These are phyloP conservation scores for Eledone cirrhosa DNA, from an alignment of 2,888 invertebrate genomes.

Conservation along the genomic window DNA sequence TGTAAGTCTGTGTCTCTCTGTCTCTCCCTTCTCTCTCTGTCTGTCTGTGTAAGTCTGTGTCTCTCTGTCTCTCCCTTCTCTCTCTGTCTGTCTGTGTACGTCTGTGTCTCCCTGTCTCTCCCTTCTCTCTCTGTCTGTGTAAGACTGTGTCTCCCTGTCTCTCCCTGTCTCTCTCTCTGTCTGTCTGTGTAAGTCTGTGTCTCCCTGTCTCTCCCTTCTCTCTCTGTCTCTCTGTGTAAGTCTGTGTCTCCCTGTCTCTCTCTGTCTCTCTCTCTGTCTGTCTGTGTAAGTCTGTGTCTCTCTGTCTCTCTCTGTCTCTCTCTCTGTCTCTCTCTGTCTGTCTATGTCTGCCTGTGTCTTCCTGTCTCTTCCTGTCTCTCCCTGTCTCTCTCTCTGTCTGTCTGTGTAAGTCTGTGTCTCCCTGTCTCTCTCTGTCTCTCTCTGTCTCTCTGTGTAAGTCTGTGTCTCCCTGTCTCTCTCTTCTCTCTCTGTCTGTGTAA, in stretches of 20 bases:
- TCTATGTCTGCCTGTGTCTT: neutral
- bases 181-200: neutral
- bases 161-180: neutral
- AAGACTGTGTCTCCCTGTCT: neutral
- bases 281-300: neutral
- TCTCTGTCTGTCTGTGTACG: neutral
- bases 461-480: neutral
- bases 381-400: neutral
- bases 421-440: neutral
- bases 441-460: too few species aligned
- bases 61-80: neutral
- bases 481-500: neutral
- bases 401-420: neutral
- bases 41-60: too few species aligned
- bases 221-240: neutral
- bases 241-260: neutral
- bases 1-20: too few species aligned
- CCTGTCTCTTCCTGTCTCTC: neutral
- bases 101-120: neutral
- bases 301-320: neutral
- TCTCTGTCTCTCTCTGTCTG: neutral
- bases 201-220: neutral
- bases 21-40: too few species aligned
- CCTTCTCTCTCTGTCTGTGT: too few species aligned
- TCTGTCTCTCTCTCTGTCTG: neutral